These are phyloP conservation scores for Anabas testudineus DNA, from an alignment of 2,797 vertebrate genomes.

Conservation along the genomic window DNA sequence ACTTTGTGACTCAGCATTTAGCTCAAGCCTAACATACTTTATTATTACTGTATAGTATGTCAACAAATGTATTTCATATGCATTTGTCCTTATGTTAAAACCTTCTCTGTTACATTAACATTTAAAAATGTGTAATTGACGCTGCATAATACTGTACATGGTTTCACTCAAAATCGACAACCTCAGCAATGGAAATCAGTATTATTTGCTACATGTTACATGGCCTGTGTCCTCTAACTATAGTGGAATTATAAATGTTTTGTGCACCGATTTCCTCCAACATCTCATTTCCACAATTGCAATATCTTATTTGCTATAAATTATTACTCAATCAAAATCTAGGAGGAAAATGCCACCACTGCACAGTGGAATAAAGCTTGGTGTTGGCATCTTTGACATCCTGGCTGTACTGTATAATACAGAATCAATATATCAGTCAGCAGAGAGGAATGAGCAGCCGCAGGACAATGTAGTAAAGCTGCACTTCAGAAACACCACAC, in stretches of 20 bases:
- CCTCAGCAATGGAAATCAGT: constrained; percentile 23
- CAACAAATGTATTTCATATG: constrained; percentile 25
- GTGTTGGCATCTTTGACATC: constrained; percentile 59
- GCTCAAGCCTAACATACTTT: background rate
- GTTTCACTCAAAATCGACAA: background rate
- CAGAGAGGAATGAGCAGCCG: constrained; percentile 48
- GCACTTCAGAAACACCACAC: constrained; percentile 44
- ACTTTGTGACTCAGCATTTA: background rate
- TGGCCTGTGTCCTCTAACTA: constrained; percentile 4
- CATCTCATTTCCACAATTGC: constrained; percentile 41
- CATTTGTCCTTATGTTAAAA: constrained; percentile 30
- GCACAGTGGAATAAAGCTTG: constrained; percentile 63
- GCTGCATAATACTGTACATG: background rate
- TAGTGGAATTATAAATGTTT: constrained; percentile 11
- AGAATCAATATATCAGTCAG: constrained; percentile 71
- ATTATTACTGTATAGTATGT: background rate
- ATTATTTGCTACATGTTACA: constrained; percentile 9
- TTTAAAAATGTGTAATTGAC: background rate
- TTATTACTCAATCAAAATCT: constrained; percentile 72
- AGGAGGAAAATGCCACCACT: constrained; percentile 53
- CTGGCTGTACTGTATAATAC: constrained; percentile 45
- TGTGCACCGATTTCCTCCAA: constrained; percentile 6
- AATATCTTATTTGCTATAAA: constrained; percentile 61
- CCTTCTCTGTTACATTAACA: background rate
- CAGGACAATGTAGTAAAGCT: constrained; percentile 38